A percentile compares a stretch with the other conserved stretches of the same genome.
phyloP scores from a whole-genome alignment of 2,113 vertebrate species.

The Lophotis ruficrista region DNA sequence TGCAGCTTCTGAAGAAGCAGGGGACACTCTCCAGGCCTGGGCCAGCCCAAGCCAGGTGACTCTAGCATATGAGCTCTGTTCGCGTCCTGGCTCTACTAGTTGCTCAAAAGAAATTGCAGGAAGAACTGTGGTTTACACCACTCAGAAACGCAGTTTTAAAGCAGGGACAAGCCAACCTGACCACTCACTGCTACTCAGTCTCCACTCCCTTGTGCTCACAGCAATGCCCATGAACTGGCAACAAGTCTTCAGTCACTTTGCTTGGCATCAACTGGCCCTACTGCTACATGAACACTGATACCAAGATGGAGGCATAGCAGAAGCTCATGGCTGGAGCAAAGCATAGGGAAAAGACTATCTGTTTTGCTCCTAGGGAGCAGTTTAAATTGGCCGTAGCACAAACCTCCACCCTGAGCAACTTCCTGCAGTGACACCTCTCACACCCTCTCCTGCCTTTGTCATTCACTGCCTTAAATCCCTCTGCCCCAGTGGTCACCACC shows the following conservation, averaged over 20 bases:
- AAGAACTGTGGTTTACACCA: neutral
- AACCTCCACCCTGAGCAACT: neutral
- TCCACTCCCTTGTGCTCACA: neutral
- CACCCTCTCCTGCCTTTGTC: neutral
- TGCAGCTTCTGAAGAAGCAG: neutral
- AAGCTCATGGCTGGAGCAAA: neutral
- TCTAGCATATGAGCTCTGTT: neutral
- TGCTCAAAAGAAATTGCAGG: neutral
- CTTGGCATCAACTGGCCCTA: neutral
- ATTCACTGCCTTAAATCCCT: neutral
- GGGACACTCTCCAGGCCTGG: neutral
- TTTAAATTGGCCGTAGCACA: neutral
- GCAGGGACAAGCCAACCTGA: neutral
- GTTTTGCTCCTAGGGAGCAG: neutral
- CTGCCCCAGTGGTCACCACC: neutral
- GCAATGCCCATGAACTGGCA: neutral
- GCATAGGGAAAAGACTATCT: too few species aligned
- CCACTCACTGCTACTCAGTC: neutral
- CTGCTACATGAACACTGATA: neutral
- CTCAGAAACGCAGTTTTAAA: neutral
- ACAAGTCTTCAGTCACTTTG: neutral
- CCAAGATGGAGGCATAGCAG: neutral
- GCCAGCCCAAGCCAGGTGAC: neutral
- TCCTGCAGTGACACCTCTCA: fast-evolving
- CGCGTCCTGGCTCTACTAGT: fast-evolving